Conservation (phyloP, 2,113 vertebrate genomes). For the Oryctolagus cuniculus region DNA sequence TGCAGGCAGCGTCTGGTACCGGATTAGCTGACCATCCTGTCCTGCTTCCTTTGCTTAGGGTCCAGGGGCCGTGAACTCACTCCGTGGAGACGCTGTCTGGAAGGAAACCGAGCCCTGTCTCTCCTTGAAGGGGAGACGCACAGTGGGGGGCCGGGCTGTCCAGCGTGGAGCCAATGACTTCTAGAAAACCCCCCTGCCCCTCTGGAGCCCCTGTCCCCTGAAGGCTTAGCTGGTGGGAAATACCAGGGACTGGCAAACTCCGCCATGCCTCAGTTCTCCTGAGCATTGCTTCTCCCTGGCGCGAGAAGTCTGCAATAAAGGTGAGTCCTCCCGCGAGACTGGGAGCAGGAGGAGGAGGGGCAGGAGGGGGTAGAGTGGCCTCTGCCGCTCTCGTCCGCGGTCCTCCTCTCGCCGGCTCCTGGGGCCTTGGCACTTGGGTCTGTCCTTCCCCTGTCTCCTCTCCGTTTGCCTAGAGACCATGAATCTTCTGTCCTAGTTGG, state of each 20-base stretch:
- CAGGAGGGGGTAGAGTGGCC: not conserved
- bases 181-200: too few species aligned
- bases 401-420: not conserved
- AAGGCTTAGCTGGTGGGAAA: not conserved
- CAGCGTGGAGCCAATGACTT: too few species aligned
- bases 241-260: too few species aligned
- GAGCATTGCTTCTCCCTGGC: not conserved
- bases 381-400: not conserved
- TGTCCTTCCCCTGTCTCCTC: not conserved
- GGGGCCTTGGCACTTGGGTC: not conserved
- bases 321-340: not conserved
- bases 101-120: not conserved
- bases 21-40: not conserved
- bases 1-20: not conserved
- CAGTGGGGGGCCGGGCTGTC: fast-evolving
- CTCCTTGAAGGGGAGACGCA: not conserved
- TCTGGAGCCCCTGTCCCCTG: not conserved
- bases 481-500: not conserved
- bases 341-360: not conserved
- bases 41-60: not conserved
- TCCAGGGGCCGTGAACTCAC: not conserved
- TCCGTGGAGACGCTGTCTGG: not conserved
- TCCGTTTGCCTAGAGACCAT: too few species aligned
- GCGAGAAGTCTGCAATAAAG: not conserved
- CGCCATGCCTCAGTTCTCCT: not conserved